Evolutionary conservation across 2,797 vertebrate genomes (phyloP).

Genomic region (Pangasius mekongensis): DNA sequence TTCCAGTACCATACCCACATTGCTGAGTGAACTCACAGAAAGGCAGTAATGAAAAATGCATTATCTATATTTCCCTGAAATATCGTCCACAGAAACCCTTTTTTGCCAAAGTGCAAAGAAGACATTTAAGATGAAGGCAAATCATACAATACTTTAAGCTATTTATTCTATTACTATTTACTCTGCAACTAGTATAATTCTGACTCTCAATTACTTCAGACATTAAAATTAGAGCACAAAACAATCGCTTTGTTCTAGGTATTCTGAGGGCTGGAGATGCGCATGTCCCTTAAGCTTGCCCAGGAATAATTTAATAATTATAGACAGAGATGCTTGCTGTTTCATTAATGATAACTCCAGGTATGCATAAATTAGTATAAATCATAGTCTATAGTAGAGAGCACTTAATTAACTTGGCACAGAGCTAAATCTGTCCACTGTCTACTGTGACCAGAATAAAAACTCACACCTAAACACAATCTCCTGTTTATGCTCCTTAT

Average conservation of each 20-base stretch:
- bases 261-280: background rate
- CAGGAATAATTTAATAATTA: background rate
- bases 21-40: background rate
- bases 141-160: background rate
- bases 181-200: too few species aligned
- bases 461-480: background rate
- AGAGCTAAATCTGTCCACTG: background rate
- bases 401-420: background rate
- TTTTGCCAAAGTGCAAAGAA: background rate
- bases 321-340: background rate
- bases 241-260: too few species aligned
- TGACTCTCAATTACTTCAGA: background rate
- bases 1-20: background rate
- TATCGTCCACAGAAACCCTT: background rate
- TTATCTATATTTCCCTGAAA: background rate
- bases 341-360: slow-evolving; percentile 13
- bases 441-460: background rate
- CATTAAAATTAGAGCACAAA: background rate
- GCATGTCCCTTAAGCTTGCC: background rate
- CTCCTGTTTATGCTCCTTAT: background rate
- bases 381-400: background rate
- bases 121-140: background rate
- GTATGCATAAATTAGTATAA: slow-evolving; percentile 12
- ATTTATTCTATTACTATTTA: background rate
- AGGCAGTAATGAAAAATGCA: slow-evolving; percentile 6